These are phyloP conservation scores for Clupea harengus DNA, from an alignment of 2,113 vertebrate genomes.

Conservation along the genomic window DNA sequence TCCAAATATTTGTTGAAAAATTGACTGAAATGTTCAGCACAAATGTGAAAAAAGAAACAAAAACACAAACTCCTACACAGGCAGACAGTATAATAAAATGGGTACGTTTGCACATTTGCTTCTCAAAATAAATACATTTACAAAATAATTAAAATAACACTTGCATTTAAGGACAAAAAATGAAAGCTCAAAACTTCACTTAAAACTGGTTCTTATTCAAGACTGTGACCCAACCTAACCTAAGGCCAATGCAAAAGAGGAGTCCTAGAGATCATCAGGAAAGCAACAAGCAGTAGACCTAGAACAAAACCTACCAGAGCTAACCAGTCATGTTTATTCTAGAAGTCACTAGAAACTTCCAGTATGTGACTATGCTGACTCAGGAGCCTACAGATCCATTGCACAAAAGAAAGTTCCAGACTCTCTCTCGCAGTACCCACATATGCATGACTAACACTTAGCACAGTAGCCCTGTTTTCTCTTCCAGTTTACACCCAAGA, in stretches of 20 bases:
- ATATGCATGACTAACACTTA: conserved; percentile 4
- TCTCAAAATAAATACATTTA: background rate
- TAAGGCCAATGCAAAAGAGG: background rate
- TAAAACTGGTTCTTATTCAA: background rate
- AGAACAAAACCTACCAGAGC: too few relatives aligned
- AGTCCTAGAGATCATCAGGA: background rate
- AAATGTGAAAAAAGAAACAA: too few relatives aligned
- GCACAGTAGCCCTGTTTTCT: conserved; percentile 13
- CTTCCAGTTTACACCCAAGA: conserved; percentile 26
- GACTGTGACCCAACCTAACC: background rate
- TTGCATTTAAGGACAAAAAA: background rate
- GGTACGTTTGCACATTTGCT: background rate
- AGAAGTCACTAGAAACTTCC: background rate
- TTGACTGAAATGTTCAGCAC: too few relatives aligned
- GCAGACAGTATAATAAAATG: too few relatives aligned
- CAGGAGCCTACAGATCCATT: background rate
- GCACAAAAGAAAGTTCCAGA: background rate
- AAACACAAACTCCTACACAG: too few relatives aligned
- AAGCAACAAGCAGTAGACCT: too few relatives aligned
- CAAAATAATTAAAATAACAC: background rate
- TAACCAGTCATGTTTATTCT: background rate
- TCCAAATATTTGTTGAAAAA: too few relatives aligned
- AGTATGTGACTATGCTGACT: background rate
- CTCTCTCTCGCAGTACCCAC: background rate
- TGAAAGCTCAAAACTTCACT: background rate